Conservation (phyloP, 2,797 vertebrate species). For the Gorsachius magnificus region DNA sequence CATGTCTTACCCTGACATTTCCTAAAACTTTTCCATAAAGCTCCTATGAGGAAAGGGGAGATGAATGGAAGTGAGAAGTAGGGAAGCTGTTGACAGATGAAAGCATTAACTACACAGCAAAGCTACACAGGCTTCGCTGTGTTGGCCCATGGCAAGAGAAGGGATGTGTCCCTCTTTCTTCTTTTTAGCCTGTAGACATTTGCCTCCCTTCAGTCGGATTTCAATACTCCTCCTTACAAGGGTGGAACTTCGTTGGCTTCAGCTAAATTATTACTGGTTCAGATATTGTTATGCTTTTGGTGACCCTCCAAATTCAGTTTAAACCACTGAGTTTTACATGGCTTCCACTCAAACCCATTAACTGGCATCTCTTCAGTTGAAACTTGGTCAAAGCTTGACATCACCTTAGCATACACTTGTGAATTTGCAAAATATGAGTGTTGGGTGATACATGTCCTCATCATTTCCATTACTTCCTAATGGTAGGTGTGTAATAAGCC, state of each 20-base stretch:
- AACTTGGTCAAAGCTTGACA: constrained; percentile 37
- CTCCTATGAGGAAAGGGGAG: background rate
- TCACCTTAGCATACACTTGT: background rate
- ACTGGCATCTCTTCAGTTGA: constrained; percentile 8
- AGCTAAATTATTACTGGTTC: constrained; percentile 13
- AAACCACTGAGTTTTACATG: constrained; percentile 30
- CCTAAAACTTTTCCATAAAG: background rate
- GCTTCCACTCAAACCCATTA: constrained; percentile 31
- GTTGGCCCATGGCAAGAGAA: background rate
- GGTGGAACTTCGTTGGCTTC: background rate
- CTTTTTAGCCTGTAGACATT: background rate
- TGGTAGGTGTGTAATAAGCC: background rate
- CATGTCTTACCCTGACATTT: background rate
- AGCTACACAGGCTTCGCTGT: background rate
- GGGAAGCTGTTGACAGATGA: background rate
- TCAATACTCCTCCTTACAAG: background rate
- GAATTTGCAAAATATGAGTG: background rate
- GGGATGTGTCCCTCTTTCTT: background rate
- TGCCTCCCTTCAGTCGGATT: rapidly evolving
- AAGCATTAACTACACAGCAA: background rate
- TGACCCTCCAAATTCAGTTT: constrained; percentile 12
- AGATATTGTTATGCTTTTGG: constrained; percentile 11
- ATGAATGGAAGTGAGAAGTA: background rate
- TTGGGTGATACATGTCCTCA: constrained; percentile 5
- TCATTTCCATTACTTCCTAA: constrained; percentile 28